Percentiles rank a stretch among this genome's conserved stretches.
These are phyloP conservation scores for Agrypnia vestita DNA, from an alignment of 1,140 invertebrate genomes.

Conservation along the genomic window DNA sequence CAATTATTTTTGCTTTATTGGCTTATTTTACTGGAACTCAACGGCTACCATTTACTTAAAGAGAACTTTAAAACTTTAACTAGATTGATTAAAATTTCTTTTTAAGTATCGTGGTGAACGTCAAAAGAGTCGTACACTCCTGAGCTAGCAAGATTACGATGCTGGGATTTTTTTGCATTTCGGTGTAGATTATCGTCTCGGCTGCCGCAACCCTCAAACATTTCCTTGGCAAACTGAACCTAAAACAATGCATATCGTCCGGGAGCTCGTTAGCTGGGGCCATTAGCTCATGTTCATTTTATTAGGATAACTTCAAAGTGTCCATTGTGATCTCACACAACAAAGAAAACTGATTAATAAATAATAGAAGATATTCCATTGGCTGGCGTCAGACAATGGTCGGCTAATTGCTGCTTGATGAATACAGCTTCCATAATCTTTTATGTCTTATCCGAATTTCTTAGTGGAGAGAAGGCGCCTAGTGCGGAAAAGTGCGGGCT, in stretches of 20 bases:
- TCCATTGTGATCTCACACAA: slow-evolving; percentile 24
- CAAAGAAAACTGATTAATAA: slow-evolving; percentile 35
- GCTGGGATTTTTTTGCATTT: not conserved
- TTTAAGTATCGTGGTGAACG: not conserved
- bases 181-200: not conserved
- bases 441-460: too few species aligned
- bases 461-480: too few species aligned
- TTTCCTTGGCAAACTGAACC: slow-evolving; percentile 36
- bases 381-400: not conserved
- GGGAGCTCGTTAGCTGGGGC: slow-evolving; percentile 39
- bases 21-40: not conserved
- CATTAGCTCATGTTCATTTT: slow-evolving; percentile 44
- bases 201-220: not conserved
- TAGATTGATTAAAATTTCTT: not conserved
- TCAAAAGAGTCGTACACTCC: not conserved
- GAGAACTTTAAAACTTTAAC: slow-evolving; percentile 8
- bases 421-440: not conserved
- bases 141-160: not conserved
- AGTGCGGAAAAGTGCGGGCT: too few species aligned
- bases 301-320: slow-evolving; percentile 43
- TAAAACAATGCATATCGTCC: slow-evolving; percentile 38
- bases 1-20: not conserved
- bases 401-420: slow-evolving; percentile 32
- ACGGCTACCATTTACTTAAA: not conserved
- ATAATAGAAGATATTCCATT: not conserved